These are phyloP conservation scores for Lacerta viridis DNA, from an alignment of 2,797 vertebrate species.

Conservation along the genomic window DNA sequence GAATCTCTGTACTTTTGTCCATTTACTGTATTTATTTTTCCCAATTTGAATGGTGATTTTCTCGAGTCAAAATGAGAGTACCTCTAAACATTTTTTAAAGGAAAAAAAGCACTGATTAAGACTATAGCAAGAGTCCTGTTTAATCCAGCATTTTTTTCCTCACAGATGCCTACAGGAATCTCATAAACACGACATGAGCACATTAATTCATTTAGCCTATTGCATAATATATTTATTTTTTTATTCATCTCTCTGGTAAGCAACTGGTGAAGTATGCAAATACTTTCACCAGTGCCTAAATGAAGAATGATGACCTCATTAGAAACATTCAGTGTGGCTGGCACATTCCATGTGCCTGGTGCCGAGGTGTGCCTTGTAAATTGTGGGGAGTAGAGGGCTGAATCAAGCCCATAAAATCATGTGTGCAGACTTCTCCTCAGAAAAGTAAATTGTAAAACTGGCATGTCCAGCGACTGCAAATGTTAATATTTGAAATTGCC, in stretches of 20 bases:
- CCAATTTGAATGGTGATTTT: too few relatives aligned
- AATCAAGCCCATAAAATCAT: background rate
- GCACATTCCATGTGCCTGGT: background rate
- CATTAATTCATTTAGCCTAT: too few relatives aligned
- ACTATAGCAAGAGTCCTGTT: too few relatives aligned
- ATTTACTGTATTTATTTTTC: too few relatives aligned
- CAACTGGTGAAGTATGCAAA: slow-evolving; percentile 24
- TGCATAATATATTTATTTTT: background rate
- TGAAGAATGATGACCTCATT: slow-evolving; percentile 39
- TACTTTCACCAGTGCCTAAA: slow-evolving; percentile 9
- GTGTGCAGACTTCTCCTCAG: background rate
- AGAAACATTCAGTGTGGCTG: background rate
- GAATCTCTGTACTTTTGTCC: too few relatives aligned
- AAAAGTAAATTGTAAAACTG: background rate
- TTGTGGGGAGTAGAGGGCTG: background rate
- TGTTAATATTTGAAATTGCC: background rate
- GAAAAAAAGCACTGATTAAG: too few relatives aligned
- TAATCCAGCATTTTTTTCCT: too few relatives aligned
- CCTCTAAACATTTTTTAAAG: too few relatives aligned
- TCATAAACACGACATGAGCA: too few relatives aligned
- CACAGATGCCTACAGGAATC: too few relatives aligned
- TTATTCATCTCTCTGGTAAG: slow-evolving; percentile 17
- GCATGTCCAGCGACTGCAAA: background rate
- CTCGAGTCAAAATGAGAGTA: too few relatives aligned
- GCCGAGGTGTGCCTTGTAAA: background rate